Conservation (phyloP, 2,797 vertebrate genomes). For the Kryptopterus vitreolus region DNA sequence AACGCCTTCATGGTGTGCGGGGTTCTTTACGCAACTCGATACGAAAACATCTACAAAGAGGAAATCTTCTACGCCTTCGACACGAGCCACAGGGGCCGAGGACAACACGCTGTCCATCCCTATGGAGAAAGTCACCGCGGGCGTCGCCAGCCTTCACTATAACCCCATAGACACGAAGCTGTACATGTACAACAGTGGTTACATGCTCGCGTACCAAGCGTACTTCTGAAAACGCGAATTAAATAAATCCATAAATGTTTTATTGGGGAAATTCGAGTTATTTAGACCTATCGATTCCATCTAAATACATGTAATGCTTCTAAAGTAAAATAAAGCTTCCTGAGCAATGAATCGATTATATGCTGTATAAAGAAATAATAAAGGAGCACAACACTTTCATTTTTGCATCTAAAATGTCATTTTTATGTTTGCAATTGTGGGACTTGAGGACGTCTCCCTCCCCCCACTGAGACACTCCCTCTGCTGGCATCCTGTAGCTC, state of each 20-base stretch:
- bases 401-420: no score
- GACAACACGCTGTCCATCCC: slow-evolving; percentile 63
- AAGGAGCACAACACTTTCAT: no score
- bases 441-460: no score
- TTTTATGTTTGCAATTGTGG: no score
- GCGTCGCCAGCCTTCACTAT: slow-evolving; percentile 71
- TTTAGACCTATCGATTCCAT: neutral
- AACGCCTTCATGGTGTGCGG: slow-evolving; percentile 75
- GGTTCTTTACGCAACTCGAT: slow-evolving; percentile 72
- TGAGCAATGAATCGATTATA: no score
- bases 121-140: slow-evolving; percentile 67
- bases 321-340: neutral
- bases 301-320: neutral
- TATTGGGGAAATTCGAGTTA: neutral
- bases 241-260: neutral
- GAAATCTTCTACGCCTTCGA: slow-evolving; percentile 76
- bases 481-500: no score
- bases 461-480: no score
- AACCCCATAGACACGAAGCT: slow-evolving; percentile 67
- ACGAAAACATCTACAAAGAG: slow-evolving; percentile 56
- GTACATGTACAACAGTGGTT: slow-evolving; percentile 74
- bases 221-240: slow-evolving; percentile 49
- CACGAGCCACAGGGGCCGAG: slow-evolving; percentile 66
- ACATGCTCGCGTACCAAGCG: slow-evolving; percentile 68
- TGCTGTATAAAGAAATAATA: no score